phyloP scores from a whole-genome alignment of 2,888 invertebrate species.

The Limnephilus lunatus region DNA sequence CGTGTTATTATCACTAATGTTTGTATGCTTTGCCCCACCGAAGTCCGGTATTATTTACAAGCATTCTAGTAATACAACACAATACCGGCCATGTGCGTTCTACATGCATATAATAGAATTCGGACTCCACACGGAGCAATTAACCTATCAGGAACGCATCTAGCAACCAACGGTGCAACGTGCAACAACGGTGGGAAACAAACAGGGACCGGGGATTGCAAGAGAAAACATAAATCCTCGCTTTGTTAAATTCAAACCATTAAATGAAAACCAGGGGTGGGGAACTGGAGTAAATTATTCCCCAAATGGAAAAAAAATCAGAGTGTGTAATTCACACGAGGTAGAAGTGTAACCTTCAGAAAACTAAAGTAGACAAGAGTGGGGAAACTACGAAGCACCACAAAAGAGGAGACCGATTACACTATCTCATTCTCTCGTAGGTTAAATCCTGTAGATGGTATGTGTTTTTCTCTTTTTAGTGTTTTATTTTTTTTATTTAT shows the following conservation, averaged over 20 bases:
- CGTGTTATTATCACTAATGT: neutral
- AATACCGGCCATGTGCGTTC: conserved; percentile 45
- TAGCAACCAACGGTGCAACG: neutral
- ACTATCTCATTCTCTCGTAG: too few species aligned
- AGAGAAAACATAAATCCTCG: neutral
- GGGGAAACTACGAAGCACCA: too few species aligned
- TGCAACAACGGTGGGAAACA: neutral
- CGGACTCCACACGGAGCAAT: conserved; percentile 41
- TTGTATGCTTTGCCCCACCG: conserved; percentile 5
- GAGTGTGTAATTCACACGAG: too few species aligned
- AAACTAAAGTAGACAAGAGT: too few species aligned
- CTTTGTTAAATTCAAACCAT: neutral
- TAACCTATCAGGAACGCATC: conserved; percentile 21
- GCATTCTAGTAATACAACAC: neutral
- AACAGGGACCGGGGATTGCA: neutral
- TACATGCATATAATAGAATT: conserved; percentile 27
- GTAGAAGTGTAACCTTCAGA: too few species aligned
- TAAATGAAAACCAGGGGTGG: neutral
- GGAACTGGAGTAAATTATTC: neutral
- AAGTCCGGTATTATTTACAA: neutral
- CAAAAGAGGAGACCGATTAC: too few species aligned
- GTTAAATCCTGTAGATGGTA: too few species aligned
- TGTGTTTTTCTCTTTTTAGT: too few species aligned
- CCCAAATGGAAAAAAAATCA: too few species aligned
- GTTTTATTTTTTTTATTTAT: too few species aligned